phyloP scores from a whole-genome alignment of 2,888 invertebrate genomes.

The Brachyptera risi region DNA sequence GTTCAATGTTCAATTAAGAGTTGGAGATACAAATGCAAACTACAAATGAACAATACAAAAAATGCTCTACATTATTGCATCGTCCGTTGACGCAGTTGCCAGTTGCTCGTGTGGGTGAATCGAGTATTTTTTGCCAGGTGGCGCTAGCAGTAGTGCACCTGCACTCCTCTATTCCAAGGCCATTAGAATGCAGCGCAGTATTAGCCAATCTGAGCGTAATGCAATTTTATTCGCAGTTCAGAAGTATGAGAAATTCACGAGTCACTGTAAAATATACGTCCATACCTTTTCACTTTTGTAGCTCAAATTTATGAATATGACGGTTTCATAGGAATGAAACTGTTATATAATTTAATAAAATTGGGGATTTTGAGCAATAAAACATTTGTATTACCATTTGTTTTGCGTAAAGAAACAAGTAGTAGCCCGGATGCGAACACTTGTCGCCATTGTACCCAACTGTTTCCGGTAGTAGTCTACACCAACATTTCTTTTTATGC shows the following conservation, averaged over 20 bases:
- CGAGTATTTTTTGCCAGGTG: conserved; percentile 16
- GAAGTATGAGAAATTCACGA: not conserved
- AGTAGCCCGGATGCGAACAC: not conserved
- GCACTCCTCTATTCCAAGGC: conserved; percentile 6
- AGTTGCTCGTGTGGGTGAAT: not conserved
- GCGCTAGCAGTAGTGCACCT: conserved; percentile 11
- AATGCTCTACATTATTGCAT: not conserved
- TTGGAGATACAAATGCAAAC: no score
- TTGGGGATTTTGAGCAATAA: no score
- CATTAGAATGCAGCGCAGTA: conserved; percentile 9
- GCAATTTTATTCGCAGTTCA: conserved; percentile 1
- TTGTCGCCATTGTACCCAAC: conserved; percentile 31
- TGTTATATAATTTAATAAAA: no score
- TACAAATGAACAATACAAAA: no score
- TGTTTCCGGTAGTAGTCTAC: conserved; percentile 40
- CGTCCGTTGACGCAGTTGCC: not conserved
- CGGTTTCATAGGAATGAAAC: no score
- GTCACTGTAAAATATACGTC: not conserved
- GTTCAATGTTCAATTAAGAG: no score
- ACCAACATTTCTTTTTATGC: conserved; percentile 41
- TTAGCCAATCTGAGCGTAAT: not conserved
- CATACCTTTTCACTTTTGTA: no score
- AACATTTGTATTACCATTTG: no score
- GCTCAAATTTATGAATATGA: no score
- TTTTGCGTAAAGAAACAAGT: no score